phyloP scores from a whole-genome alignment of 2,888 invertebrate genomes.

The Mythimna impura region DNA sequence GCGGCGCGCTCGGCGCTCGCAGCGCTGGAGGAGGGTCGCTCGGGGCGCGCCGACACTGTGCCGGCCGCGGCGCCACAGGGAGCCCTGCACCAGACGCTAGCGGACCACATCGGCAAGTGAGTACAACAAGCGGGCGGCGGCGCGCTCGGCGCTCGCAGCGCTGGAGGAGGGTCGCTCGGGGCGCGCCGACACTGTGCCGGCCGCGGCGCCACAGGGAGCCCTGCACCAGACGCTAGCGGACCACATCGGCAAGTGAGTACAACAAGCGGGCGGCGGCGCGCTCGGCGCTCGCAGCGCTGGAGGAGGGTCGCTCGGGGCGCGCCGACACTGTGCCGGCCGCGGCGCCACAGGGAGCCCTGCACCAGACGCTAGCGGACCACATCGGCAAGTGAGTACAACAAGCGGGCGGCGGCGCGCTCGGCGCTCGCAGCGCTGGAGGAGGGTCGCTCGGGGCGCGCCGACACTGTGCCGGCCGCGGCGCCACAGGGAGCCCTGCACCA shows the following conservation, averaged over 20 bases:
- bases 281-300: slow-evolving; percentile 84
- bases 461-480: slow-evolving; percentile 47
- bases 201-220: slow-evolving; percentile 52
- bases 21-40: slow-evolving; percentile 82
- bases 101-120: slow-evolving; percentile 92
- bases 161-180: slow-evolving; percentile 80
- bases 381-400: slow-evolving; percentile 85
- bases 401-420: slow-evolving; percentile 68
- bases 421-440: slow-evolving; percentile 87
- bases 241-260: slow-evolving; percentile 89
- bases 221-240: slow-evolving; percentile 94
- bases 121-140: slow-evolving; percentile 39
- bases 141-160: slow-evolving; percentile 84
- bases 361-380: slow-evolving; percentile 94
- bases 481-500: slow-evolving; percentile 89
- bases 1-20: slow-evolving; percentile 80
- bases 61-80: slow-evolving; percentile 49
- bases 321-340: slow-evolving; percentile 49
- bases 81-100: slow-evolving; percentile 92
- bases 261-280: slow-evolving; percentile 68
- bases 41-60: slow-evolving; percentile 61
- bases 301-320: slow-evolving; percentile 74
- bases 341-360: slow-evolving; percentile 78
- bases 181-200: slow-evolving; percentile 49
- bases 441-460: slow-evolving; percentile 66